phyloP scores from a whole-genome alignment of 1,140 invertebrate species.

The Latrodectus geometricus region DNA sequence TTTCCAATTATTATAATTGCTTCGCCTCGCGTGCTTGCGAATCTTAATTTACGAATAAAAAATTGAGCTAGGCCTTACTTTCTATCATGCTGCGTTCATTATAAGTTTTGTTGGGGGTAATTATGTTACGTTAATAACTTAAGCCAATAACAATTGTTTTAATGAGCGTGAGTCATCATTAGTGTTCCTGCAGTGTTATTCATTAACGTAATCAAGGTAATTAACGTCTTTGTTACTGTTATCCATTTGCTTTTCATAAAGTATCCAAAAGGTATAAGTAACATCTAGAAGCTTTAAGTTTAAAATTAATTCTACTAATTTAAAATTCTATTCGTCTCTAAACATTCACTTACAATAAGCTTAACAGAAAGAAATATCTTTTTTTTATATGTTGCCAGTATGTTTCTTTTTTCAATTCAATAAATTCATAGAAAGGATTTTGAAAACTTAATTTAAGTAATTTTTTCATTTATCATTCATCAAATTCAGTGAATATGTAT shows the following conservation, averaged over 20 bases:
- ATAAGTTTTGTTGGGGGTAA: constrained; percentile 36
- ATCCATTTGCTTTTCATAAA: not conserved
- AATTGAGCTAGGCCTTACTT: constrained; percentile 11
- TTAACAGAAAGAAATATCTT: too few species aligned
- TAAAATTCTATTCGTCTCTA: too few species aligned
- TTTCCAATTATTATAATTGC: constrained; percentile 47
- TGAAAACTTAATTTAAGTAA: too few species aligned
- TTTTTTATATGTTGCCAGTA: too few species aligned
- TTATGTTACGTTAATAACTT: constrained; percentile 58
- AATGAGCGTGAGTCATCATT: constrained; percentile 54
- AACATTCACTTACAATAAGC: too few species aligned
- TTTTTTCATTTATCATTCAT: too few species aligned
- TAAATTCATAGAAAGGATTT: too few species aligned
- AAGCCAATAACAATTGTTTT: constrained; percentile 60
- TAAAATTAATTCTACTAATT: too few species aligned
- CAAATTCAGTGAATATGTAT: too few species aligned
- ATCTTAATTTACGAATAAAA: constrained; percentile 39
- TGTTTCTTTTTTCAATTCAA: too few species aligned
- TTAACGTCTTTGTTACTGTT: constrained; percentile 27
- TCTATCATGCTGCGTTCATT: constrained; percentile 14
- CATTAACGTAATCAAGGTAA: constrained; percentile 47
- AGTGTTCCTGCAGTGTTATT: constrained; percentile 36
- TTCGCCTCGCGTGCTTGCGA: not conserved
- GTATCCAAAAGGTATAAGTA: too few species aligned
- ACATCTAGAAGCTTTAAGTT: too few species aligned